Evolutionary conservation across 2,888 invertebrate species (phyloP), one percentile per base, ranked within the genome.

Genomic region (Caenorhabditis drosophilae): DNA sequence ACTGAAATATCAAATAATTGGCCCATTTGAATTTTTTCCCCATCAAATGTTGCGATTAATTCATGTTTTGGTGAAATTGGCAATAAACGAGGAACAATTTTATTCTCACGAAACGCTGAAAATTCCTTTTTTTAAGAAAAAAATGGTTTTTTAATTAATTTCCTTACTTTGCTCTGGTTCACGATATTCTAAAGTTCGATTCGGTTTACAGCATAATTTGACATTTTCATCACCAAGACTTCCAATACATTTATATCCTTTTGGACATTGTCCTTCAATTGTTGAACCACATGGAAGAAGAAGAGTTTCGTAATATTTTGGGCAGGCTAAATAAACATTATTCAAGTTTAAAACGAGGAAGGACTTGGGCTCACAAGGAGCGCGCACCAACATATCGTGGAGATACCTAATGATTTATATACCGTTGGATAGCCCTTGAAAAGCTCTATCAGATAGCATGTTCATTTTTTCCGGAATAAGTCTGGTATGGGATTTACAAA

Each of bases 21-120:
- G 9, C 68, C 72, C 60, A 72, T 55, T 2, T 48, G 20, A 12
- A 67, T 67, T 42, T 50, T 57, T 25, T 61, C 57, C 2, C 61
- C 61, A n/a, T 45, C 59, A 45, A 71, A 71, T 9, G 61, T 62
- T 3, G 64, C 61, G 18, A 51, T 59, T 1, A 64, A 27, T 25
- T 69, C 63, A 40, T 55, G 42, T 16, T 23, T 42, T 11, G 73
- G 73, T 20, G 73, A 53, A 11, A 49, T 38, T 27, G 68, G 66
- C 7, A 73, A 41, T 31, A 70, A 48, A n/a, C 63, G 44, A 4
- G 73, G 73, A 6, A 73, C 70, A 4, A 73, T 56, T 23, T 54
- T 40, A n/a, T 73, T 73, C 42, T 73, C 73, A 26, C 66, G 61
- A 61, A 73, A 73, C 0, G 67, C 73, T 73, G 57, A 44, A 67